Base-by-base conservation (phyloP, 2,888 invertebrate genomes). In the Coleophora flavipennella region DNA sequence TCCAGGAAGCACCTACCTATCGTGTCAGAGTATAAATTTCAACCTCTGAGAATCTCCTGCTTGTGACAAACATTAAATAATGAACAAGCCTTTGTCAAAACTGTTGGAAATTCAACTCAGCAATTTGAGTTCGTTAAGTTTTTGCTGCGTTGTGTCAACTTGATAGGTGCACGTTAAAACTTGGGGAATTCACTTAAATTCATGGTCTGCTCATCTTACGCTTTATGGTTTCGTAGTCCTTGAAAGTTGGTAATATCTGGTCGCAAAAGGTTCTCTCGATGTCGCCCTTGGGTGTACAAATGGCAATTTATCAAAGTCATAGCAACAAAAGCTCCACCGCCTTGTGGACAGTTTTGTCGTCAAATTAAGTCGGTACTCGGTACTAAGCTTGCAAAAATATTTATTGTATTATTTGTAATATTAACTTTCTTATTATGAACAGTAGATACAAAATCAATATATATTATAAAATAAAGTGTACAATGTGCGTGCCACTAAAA, bases 161-260 rank as follows among this genome's bases (percentile, higher is more conserved):
- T 40, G 44, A 44, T 42, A 35, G 40, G 40, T 38, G 38, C 42
- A 42, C 43, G 39, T 41, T 40, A 40, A 44, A 33, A 42, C 40
- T 35, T 27, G 31, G 35, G 34, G 35, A 44, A 44, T 46, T 39
- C 36, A 34, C 40, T 38, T 33, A 36, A 20, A 29, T 13, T 20
- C 27, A 28, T 12, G 26, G 29, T 27, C 36, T 25, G 20, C 36
- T 33, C 35, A 26, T 38, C 33, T 10, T 9, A 34, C 32, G 42
- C n/a, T 42, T 43, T 41, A 38, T 35, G 38, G 38, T 37, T 13
- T 34, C 39, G 13, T 33, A 38, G 38, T 31, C 46, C 46, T 48
- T 45, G 35, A 37, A 46, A 44, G 39, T 48, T 49, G 13, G 39
- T 40, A 38, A 48, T 42, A 26, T 14, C 39, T 35, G 26, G 3